Base-by-base conservation (phyloP, 2,113 vertebrate genomes). In the Bagarius yarrelli region DNA sequence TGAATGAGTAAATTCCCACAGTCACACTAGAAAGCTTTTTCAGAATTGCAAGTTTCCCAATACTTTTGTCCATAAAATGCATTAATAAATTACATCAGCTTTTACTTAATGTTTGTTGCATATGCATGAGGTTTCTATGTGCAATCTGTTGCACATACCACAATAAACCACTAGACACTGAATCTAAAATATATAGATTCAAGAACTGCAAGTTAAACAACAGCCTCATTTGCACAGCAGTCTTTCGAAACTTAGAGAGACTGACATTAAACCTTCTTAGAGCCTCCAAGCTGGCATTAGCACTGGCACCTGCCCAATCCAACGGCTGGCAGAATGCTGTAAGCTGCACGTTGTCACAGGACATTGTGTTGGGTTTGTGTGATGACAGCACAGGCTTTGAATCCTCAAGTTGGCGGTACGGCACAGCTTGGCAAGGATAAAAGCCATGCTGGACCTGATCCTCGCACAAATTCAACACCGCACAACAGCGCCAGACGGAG, bases 351-450 rank as follows among this genome's bases (percentile, higher is more conserved):
- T 83, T 81, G 82, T 81, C 69, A 16, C 69, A 70, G 82, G 77
- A 74, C 81, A 79, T 83, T 83, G 76, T 86, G 73, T 71, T 74
- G 71, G 80, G 83, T 82, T 84, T 80, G 80, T 84, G 80, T 82
- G 76, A 77, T 83, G 80, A 86, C 76, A 80, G 76, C 27, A 25
- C 79, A 59, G 83, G 74, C 76, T 80, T 27, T 52, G 77, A 70
- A 82, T 82, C 69, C 73, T 69, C 64, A 72, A 67, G 76, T 67
- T 82, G 83, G 80, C 57, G 40, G 47, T 1, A 15, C 67, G 40
- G 79, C 78, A 87, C 82, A 86, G 82, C 74, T 83, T 55, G 32
- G 73, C 50, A 23, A 19, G 83, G 76, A 85, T 76, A 47, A 84
- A 85, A 80, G 77, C 55, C 81, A 57, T 55, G 25, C 52, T 83